These are phyloP conservation scores for Machaerirhynchus nigripectus DNA, from an alignment of 2,113 vertebrate genomes.

Conservation along the genomic window DNA sequence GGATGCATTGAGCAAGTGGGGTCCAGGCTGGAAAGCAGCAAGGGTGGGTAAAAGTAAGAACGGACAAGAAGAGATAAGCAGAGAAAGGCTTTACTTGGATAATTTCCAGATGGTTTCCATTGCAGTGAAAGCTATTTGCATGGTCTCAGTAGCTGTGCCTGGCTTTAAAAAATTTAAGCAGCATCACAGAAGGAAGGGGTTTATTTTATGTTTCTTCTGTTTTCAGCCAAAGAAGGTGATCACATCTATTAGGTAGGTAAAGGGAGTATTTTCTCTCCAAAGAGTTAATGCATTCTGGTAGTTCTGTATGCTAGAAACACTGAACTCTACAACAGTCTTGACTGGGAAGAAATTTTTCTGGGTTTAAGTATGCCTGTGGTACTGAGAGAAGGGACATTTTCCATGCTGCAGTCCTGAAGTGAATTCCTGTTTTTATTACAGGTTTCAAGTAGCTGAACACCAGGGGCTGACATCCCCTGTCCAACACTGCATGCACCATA, in stretches of 20 bases:
- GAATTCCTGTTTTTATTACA: not conserved
- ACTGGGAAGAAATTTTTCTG: not conserved
- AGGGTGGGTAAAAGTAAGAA: not conserved
- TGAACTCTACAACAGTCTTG: not conserved
- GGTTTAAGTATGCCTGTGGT: not conserved
- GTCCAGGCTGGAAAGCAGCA: not conserved
- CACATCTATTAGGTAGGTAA: not conserved
- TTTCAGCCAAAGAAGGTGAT: not conserved
- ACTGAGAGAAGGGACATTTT: not conserved
- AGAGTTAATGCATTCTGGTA: not conserved
- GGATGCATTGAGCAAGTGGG: not conserved
- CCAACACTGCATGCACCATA: not conserved
- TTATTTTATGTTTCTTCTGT: conserved; percentile 4
- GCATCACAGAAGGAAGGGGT: not conserved
- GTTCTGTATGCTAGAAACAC: not conserved
- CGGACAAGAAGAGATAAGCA: not conserved
- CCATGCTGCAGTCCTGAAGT: not conserved
- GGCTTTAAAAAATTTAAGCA: conserved; percentile 17
- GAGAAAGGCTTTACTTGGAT: not conserved
- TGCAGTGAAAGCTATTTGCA: not conserved
- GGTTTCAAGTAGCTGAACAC: not conserved
- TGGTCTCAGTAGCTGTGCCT: not conserved
- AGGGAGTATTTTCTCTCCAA: not conserved
- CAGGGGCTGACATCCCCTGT: not conserved
- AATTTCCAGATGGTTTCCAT: not conserved